These are phyloP conservation scores for Hypomecis punctinalis DNA, from an alignment of 2,888 invertebrate genomes.

Conservation along the genomic window DNA sequence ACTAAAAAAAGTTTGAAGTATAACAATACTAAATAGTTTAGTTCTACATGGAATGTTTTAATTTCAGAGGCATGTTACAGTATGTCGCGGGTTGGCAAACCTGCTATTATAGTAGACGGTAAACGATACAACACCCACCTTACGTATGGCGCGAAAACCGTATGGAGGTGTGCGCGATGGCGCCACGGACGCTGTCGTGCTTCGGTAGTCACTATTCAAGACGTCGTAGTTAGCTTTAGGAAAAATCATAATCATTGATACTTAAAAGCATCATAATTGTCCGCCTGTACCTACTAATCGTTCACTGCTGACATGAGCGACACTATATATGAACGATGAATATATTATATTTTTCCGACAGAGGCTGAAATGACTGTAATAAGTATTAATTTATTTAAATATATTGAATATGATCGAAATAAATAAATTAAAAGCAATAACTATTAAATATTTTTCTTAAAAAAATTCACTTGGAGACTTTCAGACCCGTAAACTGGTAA, in stretches of 20 bases:
- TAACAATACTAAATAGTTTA: not conserved
- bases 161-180: constrained; percentile 43
- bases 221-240: not conserved
- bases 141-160: constrained; percentile 25
- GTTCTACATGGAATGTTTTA: not conserved
- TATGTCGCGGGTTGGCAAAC: constrained; percentile 23
- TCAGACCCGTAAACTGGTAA: too few relatives aligned
- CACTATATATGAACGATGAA: not conserved
- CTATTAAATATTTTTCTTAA: too few relatives aligned
- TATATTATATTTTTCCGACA: too few relatives aligned
- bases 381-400: too few relatives aligned
- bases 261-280: constrained; percentile 26
- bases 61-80: constrained; percentile 30
- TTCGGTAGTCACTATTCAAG: constrained; percentile 14
- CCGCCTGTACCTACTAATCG: constrained; percentile 40
- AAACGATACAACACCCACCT: constrained; percentile 40
- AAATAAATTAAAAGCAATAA: too few relatives aligned
- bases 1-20: too few relatives aligned
- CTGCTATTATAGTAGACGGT: constrained; percentile 15
- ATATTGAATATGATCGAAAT: too few relatives aligned
- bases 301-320: constrained; percentile 27
- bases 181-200: constrained; percentile 27
- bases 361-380: too few relatives aligned
- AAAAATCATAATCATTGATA: constrained; percentile 28
- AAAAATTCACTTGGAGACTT: too few relatives aligned